Evolutionary conservation across 2,113 vertebrate species (phyloP).

Genomic region (Phrynocephalus versicolor): DNA sequence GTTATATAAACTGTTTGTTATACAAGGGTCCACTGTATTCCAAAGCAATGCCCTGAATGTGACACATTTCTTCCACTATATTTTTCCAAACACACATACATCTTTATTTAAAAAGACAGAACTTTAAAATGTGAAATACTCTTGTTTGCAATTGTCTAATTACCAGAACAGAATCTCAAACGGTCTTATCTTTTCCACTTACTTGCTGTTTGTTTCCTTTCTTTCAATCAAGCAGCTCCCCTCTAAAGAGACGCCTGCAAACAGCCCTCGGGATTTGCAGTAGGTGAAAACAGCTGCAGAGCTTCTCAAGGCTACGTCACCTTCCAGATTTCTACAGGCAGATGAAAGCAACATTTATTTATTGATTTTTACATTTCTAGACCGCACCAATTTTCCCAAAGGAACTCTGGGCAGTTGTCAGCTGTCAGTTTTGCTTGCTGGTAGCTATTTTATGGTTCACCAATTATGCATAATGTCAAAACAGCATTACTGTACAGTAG

Average conservation of each 20-base stretch:
- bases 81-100: neutral
- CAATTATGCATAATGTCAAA: no score
- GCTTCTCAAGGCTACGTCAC: conserved; percentile 88
- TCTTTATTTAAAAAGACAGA: neutral
- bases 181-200: conserved; percentile 47
- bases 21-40: no score
- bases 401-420: no score
- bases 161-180: neutral
- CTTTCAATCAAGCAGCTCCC: conserved; percentile 93
- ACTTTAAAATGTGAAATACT: neutral
- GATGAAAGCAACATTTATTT: neutral
- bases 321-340: conserved; percentile 88
- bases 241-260: conserved; percentile 93
- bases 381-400: no score
- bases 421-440: neutral
- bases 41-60: neutral
- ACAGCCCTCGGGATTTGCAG: conserved; percentile 91
- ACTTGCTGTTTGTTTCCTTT: conserved; percentile 97
- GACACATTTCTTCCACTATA: neutral
- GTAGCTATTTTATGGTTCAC: neutral
- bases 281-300: conserved; percentile 93
- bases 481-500: no score
- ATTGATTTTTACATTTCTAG: no score
- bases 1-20: no score
- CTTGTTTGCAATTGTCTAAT: neutral